Conservation (phyloP, 1,140 invertebrate species). For the Daktulosphaira vitifoliae region DNA sequence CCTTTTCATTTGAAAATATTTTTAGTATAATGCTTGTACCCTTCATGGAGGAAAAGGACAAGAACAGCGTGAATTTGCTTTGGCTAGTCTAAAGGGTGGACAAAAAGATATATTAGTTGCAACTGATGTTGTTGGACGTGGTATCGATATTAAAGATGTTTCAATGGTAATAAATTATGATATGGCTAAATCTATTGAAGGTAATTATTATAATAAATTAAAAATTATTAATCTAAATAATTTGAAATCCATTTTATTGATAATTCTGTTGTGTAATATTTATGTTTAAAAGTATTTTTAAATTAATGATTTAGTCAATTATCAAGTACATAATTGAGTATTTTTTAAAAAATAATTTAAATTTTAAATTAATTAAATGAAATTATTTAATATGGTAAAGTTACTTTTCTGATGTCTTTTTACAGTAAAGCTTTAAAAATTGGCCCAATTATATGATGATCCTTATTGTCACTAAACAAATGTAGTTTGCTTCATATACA, state of each 20-base stretch:
- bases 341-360: too few species aligned
- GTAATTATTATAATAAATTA: constrained; percentile 45
- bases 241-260: neutral
- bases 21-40: constrained; percentile 84
- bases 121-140: constrained; percentile 98
- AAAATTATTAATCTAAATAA: neutral
- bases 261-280: too few species aligned
- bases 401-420: too few species aligned
- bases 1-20: constrained; percentile 25
- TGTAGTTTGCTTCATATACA: too few species aligned
- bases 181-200: constrained; percentile 98
- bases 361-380: too few species aligned
- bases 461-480: too few species aligned
- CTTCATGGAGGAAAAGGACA: constrained; percentile 99
- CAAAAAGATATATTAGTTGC: constrained; percentile 98
- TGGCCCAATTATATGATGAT: too few species aligned
- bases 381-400: too few species aligned
- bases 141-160: constrained; percentile 99
- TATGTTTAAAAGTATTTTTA: too few species aligned
- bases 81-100: constrained; percentile 89
- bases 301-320: too few species aligned
- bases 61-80: constrained; percentile 96
- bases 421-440: too few species aligned
- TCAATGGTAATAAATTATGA: constrained; percentile 98
- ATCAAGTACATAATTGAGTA: too few species aligned